Evolutionary conservation across 2,113 vertebrate species (phyloP).

Genomic region (rat (Rattus norvegicus)): GRCr8 NC_086022.1:159066501-159067000

Average conservation of each 20-base stretch:
- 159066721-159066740: neutral
- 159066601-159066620: neutral
- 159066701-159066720: neutral
- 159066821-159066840: too few species aligned
- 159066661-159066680: neutral
- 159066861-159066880: neutral
- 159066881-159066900: neutral
- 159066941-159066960: neutral
- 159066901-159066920: neutral
- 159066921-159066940: too few species aligned
- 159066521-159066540: neutral
- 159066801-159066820: neutral
- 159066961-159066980: neutral
- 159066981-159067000: neutral
- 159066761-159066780: neutral
- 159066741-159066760: neutral
- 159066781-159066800: neutral
- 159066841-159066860: neutral
- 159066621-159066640: neutral
- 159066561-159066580: neutral
- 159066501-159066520: slow-evolving; percentile 40
- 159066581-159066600: neutral
- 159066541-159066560: neutral
- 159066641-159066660: too few species aligned
- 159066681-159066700: neutral